Evolutionary conservation across 1,140 invertebrate species (phyloP).

Genomic region (Glossosoma conforme): DNA sequence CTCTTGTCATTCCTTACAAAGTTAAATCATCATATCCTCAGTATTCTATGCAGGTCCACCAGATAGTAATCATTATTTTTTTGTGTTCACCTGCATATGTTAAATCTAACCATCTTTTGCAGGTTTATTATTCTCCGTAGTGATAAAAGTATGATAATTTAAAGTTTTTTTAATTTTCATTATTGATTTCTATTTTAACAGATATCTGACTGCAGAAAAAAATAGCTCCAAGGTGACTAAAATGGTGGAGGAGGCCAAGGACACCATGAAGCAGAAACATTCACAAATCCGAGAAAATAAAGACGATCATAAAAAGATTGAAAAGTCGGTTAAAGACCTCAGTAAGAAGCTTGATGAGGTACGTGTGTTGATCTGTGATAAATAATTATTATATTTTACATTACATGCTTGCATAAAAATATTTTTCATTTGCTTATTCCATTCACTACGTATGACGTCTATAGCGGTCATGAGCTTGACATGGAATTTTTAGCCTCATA

Average conservation of each 20-base stretch:
- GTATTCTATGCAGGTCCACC: too few species aligned
- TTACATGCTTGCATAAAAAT: too few species aligned
- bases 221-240: conserved; percentile 51
- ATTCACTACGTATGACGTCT: too few species aligned
- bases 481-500: not conserved
- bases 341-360: conserved; percentile 54
- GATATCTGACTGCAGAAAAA: conserved; percentile 51
- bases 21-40: too few species aligned
- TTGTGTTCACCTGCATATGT: too few species aligned
- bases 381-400: not conserved
- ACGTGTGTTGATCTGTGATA: conserved; percentile 27
- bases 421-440: too few species aligned
- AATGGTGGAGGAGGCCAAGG: conserved; percentile 49
- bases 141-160: not conserved
- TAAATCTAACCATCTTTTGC: not conserved
- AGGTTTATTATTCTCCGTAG: not conserved
- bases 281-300: conserved; percentile 53
- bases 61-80: too few species aligned
- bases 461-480: not conserved
- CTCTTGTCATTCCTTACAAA: too few species aligned
- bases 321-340: conserved; percentile 50
- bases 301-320: conserved; percentile 52
- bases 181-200: conserved; percentile 13
- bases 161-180: not conserved
- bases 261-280: conserved; percentile 51